Base-by-base conservation (phyloP, 1,140 invertebrate genomes). In the Lepidotrigona ventralis region DNA sequence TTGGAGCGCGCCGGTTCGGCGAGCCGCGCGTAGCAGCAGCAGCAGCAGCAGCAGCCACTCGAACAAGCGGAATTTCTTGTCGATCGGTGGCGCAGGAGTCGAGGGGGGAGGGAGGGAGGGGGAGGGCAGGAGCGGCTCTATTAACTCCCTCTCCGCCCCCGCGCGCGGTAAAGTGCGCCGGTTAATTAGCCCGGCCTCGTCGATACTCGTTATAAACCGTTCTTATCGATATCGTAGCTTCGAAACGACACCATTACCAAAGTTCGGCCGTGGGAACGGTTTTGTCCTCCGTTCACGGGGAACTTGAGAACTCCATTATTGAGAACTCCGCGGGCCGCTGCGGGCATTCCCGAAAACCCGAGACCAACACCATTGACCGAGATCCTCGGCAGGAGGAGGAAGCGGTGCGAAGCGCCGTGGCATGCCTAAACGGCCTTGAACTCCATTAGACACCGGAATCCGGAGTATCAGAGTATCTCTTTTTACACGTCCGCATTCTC, bases 281-380 rank as follows among this genome's bases (percentile, higher is more conserved):
- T 89, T 89, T 88, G 84, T 88, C 81, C 78, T 66, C 72, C 86
- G 87, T 89, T 89, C 86, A 88, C 39, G 80, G 77, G 82, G 53
- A 86, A 88, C 87, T 89, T 84, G 86, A 84, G 84, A 88, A 88
- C 87, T 89, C 81, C 86, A 89, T 89, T 89, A 89, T 85, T 74
- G n/a, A n/a, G n/a, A n/a, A n/a, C 81, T 68, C 39, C 60, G 64
- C 60, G 84, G 68, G 63, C 56, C 58, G 80, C 84, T 85, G 63
- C 73, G 58, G 72, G 78, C 77, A 83, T 86, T 79, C 78, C 84
- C 86, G 77, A 89, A 88, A 89, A 88, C 69, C 71, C 39, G 39
- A 26, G 63, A 33, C 33, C 77, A 77, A 71, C 84, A 68, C 78
- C 78, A 84, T 88, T 89, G 87, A 88, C 87, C 87, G 84, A 88